A percentile compares a stretch with the other conserved stretches of the same genome.
These are phyloP conservation scores for Pseudoatta argentina DNA, from an alignment of 1,140 invertebrate species.

Conservation along the genomic window DNA sequence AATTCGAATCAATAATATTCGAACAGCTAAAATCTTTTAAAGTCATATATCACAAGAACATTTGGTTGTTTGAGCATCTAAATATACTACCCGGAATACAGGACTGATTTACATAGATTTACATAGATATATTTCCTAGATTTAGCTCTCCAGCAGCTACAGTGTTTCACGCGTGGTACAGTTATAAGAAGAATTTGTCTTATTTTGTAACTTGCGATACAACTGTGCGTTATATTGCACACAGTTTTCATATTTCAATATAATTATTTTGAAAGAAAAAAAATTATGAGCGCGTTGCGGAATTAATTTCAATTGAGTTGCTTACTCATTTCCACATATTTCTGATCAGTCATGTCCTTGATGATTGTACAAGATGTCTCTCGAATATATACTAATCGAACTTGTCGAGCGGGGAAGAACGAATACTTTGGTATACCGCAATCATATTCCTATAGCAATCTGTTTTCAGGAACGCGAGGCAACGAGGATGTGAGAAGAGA, in stretches of 20 bases:
- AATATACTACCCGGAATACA: slow-evolving; percentile 1
- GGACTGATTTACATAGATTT: slow-evolving; percentile 40
- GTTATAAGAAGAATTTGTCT: neutral
- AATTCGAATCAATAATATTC: neutral
- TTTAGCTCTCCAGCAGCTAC: neutral
- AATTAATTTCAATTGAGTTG: neutral
- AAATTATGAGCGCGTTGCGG: neutral
- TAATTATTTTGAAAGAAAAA: slow-evolving; percentile 6
- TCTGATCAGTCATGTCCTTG: slow-evolving; percentile 18
- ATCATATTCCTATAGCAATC: neutral
- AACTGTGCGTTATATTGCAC: neutral
- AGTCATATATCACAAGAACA: slow-evolving; percentile 15
- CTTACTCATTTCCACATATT: slow-evolving; percentile 12
- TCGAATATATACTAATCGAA: neutral
- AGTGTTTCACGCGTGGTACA: neutral
- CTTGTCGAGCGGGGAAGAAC: neutral
- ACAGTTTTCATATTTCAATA: neutral
- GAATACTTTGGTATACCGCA: slow-evolving; percentile 5
- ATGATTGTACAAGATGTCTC: neutral
- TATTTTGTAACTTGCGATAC: neutral
- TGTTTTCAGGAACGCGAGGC: slow-evolving; percentile 22
- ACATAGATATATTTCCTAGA: slow-evolving; percentile 48
- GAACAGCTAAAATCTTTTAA: slow-evolving; percentile 13
- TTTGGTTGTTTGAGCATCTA: slow-evolving; percentile 22
- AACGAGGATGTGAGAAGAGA: slow-evolving; percentile 14